A percentile compares a stretch with the other conserved stretches of the same genome.
phyloP scores from a whole-genome alignment of 2,113 vertebrate species.

The Hydrolagus affinis region DNA sequence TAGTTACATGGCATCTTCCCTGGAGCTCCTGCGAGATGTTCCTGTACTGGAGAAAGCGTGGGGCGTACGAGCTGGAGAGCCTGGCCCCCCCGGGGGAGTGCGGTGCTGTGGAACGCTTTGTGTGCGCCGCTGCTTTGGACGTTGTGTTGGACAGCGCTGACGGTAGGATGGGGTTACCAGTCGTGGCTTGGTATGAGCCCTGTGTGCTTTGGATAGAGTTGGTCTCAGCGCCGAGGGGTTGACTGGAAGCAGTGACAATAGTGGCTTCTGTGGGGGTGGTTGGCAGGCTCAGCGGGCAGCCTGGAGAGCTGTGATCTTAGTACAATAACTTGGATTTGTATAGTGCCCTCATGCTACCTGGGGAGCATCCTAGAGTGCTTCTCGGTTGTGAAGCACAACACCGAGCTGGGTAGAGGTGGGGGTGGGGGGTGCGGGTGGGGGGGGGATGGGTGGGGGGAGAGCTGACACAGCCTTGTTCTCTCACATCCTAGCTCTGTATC shows the following conservation, averaged over 20 bases:
- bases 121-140: conserved; percentile 78
- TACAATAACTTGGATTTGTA: background rate
- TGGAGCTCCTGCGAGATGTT: conserved; percentile 60
- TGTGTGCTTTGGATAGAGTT: background rate
- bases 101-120: conserved; percentile 66
- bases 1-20: too few species aligned
- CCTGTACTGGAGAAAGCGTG: conserved; percentile 82
- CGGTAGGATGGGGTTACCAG: background rate
- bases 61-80: conserved; percentile 76
- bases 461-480: background rate
- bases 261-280: background rate
- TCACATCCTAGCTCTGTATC: background rate
- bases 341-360: background rate
- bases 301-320: too few species aligned
- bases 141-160: conserved; percentile 46
- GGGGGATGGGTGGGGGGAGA: background rate
- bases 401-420: too few species aligned
- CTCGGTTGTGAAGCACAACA: too few species aligned
- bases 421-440: too few species aligned
- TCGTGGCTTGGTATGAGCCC: background rate
- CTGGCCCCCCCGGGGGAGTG: conserved; percentile 50
- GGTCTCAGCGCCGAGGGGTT: background rate
- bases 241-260: background rate
- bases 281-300: background rate
- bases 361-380: background rate